Evolutionary conservation across 2,888 invertebrate genomes (phyloP), one percentile per base, ranked within the genome.

Genomic region (Drosophila infuscata): DNA sequence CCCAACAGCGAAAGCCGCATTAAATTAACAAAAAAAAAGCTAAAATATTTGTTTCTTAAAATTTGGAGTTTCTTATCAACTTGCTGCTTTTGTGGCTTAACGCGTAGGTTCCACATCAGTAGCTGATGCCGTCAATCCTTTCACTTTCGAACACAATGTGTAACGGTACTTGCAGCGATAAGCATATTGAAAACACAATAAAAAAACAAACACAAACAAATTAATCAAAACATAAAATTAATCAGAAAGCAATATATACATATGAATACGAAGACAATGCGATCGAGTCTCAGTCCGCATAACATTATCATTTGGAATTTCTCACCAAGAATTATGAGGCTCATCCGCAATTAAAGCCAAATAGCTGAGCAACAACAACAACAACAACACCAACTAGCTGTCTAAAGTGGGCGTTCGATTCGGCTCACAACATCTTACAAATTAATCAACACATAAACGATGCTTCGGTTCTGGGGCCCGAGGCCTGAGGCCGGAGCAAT

Each of bases 391-490:
- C n/a, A 79, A 72, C 58, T 52, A 51, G 49, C 33, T 72, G 76
- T 48, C 53, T 46, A 53, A 56, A 53, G 85, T 89, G 76, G 90
- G 85, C 80, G 85, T 81, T 57, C 64, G 33, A 65, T 79, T 32
- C 57, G 54, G 49, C 71, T 81, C 51, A 70, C 74, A 87, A 73
- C 67, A 71, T 88, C 60, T 79, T 74, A 88, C 80, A 89, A 85
- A 85, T 85, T 85, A 85, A 85, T 85, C 88, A 88, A 82, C 90
- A 88, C 88, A 59, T 79, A 79, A 89, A 79, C 74, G 71, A 51
- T 56, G 58, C 41, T 67, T 64, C 53, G 54, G 58, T 36, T 63
- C 29, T 36, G 53, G 54, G 48, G 25, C n/a, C 7, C 5, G n/a
- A 41, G 48, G 69, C 36, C 68, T 51, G 51, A 53, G 78, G 66